A percentile compares a stretch with the other conserved stretches of the same genome.
Conservation (phyloP, 1,140 invertebrate species). For the Tenebrio molitor region DNA sequence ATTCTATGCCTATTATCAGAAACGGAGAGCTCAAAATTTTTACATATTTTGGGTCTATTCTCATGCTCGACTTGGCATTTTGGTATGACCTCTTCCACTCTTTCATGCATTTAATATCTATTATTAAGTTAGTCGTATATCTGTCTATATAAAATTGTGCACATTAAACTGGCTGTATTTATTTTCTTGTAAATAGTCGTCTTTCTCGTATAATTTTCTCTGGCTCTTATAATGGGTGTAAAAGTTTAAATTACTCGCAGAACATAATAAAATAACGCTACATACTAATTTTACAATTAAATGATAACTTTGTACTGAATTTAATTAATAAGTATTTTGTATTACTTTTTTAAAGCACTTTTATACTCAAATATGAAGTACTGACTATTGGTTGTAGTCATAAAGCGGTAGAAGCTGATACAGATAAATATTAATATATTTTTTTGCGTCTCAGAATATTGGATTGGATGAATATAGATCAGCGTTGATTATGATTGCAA, state of each 20-base stretch:
- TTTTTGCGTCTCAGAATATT: slow-evolving; percentile 28
- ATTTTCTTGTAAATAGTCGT: slow-evolving; percentile 21
- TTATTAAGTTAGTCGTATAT: slow-evolving; percentile 18
- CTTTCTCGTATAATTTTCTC: slow-evolving; percentile 15
- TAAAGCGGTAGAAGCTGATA: slow-evolving; percentile 12
- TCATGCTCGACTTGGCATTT: neutral
- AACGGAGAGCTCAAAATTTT: slow-evolving; percentile 10
- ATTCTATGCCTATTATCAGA: slow-evolving; percentile 38
- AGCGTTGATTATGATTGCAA: slow-evolving; percentile 30
- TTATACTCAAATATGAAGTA: slow-evolving; percentile 51
- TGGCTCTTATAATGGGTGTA: slow-evolving; percentile 44
- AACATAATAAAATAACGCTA: slow-evolving; percentile 30
- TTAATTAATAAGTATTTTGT: slow-evolving; percentile 53
- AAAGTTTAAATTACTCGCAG: slow-evolving; percentile 42
- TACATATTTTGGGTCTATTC: neutral
- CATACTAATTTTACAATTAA: slow-evolving; percentile 45
- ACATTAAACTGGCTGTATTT: slow-evolving; percentile 37
- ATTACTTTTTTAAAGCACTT: slow-evolving; percentile 57
- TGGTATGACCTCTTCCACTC: neutral
- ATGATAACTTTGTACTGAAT: slow-evolving; percentile 54
- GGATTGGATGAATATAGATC: slow-evolving; percentile 33
- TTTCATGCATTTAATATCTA: neutral
- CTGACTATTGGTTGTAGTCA: slow-evolving; percentile 44
- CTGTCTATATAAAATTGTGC: slow-evolving; percentile 35
- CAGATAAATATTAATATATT: slow-evolving; percentile 20